Evolutionary conservation across 2,113 vertebrate genomes (phyloP), one percentile per base, ranked within the genome.

Genomic region (Tachysurus vachellii): DNA sequence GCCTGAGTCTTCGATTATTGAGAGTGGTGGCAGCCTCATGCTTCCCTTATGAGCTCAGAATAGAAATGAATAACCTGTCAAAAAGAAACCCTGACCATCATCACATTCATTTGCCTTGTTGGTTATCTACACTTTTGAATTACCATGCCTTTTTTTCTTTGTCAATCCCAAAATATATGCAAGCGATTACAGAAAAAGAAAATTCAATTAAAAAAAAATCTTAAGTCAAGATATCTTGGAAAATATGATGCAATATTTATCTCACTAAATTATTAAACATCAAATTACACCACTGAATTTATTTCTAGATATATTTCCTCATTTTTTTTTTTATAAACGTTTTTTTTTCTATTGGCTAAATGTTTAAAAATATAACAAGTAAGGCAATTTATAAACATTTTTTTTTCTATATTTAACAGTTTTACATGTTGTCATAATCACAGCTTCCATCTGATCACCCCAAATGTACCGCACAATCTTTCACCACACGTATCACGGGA

Each of bases 21-120:
- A 61, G 70, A 61, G 26, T 36, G 80, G 76, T 54, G 57, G 86
- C 50, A 59, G 57, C 79, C 50, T 71, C 47, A 82, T 75, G 53
- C 80, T 68, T 80, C 44, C 73, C 77, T 87, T 87, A 85, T 89
- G 75, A 77, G 70, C 82, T 87, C 75, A 66, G 76, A 87, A 82
- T 80, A 54, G 66, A 87, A 85, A 87, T 85, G 50, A 89, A 85
- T 85, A 85, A 64, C 77, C 80, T 68, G 50, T 56, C 82, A 57
- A 75, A 86, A 71, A 68, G 85, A 57, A 84, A 82, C 56, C 70
- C 71, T 83, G 73, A 36, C 86, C 61, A 83, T 85, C 77, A 56
- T 14, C 47, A 59, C 28, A 28, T 87, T 62, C 13, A 68, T 84
- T 80, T 62, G 7, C 6, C 66, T 66, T n/a, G 19, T 31, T 61